A percentile compares a stretch with the other conserved stretches of the same genome.
Evolutionary conservation across 30 jellyfish, hydroid and myxozoan genomes (phyloP).

Genomic region (Calvadosia cruxmelitensis): DNA sequence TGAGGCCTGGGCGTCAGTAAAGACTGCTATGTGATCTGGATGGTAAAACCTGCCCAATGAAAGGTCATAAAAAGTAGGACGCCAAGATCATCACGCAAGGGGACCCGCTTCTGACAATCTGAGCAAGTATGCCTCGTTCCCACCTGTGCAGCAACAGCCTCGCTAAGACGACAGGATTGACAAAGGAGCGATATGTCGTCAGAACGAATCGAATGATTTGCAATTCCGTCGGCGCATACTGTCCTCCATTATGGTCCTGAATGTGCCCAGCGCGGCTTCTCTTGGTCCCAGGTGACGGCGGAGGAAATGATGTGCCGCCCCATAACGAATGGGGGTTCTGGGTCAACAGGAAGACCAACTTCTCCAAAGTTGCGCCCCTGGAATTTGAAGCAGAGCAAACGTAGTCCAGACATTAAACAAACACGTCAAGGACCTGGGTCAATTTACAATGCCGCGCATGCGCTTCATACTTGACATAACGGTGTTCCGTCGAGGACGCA

Average conservation of each 20-base stretch:
- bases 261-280: constrained; percentile 5
- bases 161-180: constrained; percentile 71
- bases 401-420: too few species aligned
- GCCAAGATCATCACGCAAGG: too few species aligned
- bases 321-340: constrained; percentile 49
- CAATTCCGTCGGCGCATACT: constrained; percentile 49
- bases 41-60: background rate
- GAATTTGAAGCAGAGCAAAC: background rate
- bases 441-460: too few species aligned
- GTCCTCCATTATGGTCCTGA: constrained; percentile 24
- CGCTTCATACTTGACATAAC: constrained; percentile 20
- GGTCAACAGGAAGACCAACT: constrained; percentile 54
- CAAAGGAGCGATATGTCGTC: constrained; percentile 66
- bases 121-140: too few species aligned
- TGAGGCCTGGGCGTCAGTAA: background rate
- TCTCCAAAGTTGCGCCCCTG: constrained; percentile 73
- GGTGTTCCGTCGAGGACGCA: constrained; percentile 30
- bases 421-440: too few species aligned
- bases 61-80: too few species aligned
- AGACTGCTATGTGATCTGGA: background rate
- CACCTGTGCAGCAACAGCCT: constrained; percentile 72
- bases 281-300: constrained; percentile 64
- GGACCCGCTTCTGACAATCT: too few species aligned
- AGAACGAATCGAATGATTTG: constrained; percentile 63
- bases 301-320: constrained; percentile 70